These are phyloP conservation scores for Liasis olivaceus DNA, from an alignment of 2,797 vertebrate genomes.

Conservation along the genomic window DNA sequence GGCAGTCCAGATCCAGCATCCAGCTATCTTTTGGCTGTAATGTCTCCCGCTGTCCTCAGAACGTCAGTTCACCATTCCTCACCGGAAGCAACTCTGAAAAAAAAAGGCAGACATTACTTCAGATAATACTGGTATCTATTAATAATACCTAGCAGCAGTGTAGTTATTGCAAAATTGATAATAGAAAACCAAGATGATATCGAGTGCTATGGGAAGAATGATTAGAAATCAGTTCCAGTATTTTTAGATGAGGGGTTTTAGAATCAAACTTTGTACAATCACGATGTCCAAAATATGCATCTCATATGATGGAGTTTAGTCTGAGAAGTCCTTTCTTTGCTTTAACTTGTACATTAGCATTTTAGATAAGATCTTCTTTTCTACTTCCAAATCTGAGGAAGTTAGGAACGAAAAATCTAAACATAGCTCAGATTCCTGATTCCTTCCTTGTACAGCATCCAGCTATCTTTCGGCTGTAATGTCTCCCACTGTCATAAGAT, in stretches of 20 bases:
- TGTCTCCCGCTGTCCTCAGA: no score
- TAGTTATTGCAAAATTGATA: not conserved
- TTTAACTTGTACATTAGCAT: not conserved
- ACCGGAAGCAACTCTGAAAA: no score
- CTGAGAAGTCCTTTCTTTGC: not conserved
- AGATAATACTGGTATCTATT: not conserved
- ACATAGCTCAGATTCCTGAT: not conserved
- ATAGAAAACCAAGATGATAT: not conserved
- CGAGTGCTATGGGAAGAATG: not conserved
- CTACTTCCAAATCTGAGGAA: not conserved
- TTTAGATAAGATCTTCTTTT: not conserved
- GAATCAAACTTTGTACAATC: not conserved
- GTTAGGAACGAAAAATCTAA: not conserved
- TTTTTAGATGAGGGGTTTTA: not conserved
- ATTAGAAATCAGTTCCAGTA: not conserved
- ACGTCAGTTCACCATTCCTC: no score
- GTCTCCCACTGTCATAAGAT: not conserved
- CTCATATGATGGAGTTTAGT: not conserved
- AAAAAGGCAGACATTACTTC: no score
- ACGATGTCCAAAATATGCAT: not conserved
- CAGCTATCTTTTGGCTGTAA: no score
- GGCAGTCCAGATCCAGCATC: no score
- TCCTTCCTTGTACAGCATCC: not conserved
- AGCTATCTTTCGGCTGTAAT: no score
- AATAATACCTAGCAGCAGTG: slow-evolving; percentile 17